phyloP scores from a whole-genome alignment of 2,888 invertebrate genomes.

The Portevinia maculata region DNA sequence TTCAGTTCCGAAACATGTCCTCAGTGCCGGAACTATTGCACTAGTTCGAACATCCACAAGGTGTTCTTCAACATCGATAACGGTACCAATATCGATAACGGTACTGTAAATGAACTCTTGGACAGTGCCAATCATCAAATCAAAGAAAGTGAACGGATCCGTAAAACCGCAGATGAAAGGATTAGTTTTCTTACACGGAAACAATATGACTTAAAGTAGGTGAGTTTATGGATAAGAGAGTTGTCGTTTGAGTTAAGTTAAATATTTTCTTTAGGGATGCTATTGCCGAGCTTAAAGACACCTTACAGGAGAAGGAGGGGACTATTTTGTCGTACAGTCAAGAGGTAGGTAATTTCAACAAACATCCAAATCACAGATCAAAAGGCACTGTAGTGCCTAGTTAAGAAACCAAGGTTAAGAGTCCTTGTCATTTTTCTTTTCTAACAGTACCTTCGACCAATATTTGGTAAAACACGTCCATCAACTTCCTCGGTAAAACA shows the following conservation, averaged over 20 bases:
- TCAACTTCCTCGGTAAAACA: too few species aligned
- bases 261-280: neutral
- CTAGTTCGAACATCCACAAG: neutral
- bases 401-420: too few species aligned
- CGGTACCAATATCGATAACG: neutral
- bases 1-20: conserved; percentile 5
- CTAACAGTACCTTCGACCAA: too few species aligned
- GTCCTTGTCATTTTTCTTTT: too few species aligned
- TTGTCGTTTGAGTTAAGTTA: neutral
- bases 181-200: neutral
- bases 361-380: too few species aligned
- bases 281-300: neutral
- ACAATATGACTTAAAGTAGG: neutral
- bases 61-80: neutral
- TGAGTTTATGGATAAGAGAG: neutral
- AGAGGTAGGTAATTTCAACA: neutral
- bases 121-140: neutral
- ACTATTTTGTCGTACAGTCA: neutral
- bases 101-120: neutral
- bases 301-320: neutral
- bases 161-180: neutral
- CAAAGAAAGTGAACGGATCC: neutral
- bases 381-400: too few species aligned
- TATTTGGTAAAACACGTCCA: too few species aligned
- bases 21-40: neutral